Evolutionary conservation across 1,140 invertebrate species (phyloP).

Genomic region (Hypsibius dujardini): DNA sequence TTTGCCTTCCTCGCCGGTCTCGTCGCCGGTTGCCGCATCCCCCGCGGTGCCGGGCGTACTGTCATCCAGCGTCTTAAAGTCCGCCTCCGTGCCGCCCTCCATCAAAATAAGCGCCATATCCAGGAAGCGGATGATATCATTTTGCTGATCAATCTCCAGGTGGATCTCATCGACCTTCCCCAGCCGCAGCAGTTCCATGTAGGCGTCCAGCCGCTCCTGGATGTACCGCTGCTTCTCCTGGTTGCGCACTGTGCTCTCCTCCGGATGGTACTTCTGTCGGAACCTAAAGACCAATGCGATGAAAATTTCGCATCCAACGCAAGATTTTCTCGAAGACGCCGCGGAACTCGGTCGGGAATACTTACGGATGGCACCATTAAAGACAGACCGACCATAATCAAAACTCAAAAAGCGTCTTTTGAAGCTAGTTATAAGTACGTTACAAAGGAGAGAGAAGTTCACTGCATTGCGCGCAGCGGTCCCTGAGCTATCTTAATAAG

Average conservation of each 20-base stretch:
- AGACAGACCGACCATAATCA: no score
- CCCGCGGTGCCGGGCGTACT: constrained; percentile 25
- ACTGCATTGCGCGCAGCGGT: constrained; percentile 40
- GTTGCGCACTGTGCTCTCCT: constrained; percentile 74
- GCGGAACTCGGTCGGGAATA: no score
- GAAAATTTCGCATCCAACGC: not conserved
- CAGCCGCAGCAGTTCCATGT: constrained; percentile 59
- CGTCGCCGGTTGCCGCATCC: constrained; percentile 27
- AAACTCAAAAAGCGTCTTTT: no score
- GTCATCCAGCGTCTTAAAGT: constrained; percentile 60
- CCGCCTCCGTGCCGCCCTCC: constrained; percentile 88
- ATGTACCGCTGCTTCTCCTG: constrained; percentile 64
- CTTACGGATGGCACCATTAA: no score
- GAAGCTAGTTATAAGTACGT: no score
- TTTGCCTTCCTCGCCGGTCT: constrained; percentile 36
- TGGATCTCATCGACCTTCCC: constrained; percentile 54
- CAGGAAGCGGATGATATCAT: constrained; percentile 64
- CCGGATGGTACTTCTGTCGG: constrained; percentile 94
- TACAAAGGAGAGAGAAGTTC: constrained; percentile 14
- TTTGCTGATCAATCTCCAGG: constrained; percentile 70
- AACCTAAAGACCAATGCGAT: constrained; percentile 55
- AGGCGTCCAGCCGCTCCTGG: constrained; percentile 72
- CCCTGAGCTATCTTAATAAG: constrained; percentile 24
- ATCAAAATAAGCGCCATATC: constrained; percentile 87
- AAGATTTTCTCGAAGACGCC: no score